Conservation (phyloP, 2,888 invertebrate genomes). For the Caenorhabditis virilis region DNA sequence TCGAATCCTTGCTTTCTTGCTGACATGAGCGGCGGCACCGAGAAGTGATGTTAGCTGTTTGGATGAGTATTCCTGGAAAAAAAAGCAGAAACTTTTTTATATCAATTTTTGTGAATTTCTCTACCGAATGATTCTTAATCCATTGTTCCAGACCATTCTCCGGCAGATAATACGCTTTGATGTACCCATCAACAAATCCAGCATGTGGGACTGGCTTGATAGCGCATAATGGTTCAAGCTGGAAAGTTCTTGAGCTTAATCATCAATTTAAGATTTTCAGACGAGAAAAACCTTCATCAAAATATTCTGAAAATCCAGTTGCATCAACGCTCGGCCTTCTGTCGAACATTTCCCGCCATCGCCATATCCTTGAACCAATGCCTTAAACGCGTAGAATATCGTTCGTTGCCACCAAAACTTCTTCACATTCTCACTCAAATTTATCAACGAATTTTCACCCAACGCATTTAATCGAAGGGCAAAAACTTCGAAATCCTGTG, state of each 20-base stretch:
- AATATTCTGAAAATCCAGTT: slow-evolving; percentile 92
- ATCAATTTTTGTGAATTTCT: too few relatives aligned
- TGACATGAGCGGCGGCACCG: slow-evolving; percentile 84
- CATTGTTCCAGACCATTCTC: slow-evolving; percentile 86
- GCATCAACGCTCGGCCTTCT: slow-evolving; percentile 95
- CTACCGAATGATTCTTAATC: slow-evolving; percentile 81
- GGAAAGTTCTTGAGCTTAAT: not conserved
- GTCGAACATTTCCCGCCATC: slow-evolving; percentile 87
- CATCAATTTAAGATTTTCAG: not conserved
- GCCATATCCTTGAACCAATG: slow-evolving; percentile 88
- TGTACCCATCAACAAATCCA: slow-evolving; percentile 88
- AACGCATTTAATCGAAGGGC: slow-evolving; percentile 40
- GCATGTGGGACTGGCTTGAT: slow-evolving; percentile 82
- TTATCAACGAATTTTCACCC: slow-evolving; percentile 11
- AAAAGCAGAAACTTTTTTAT: not conserved
- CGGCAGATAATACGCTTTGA: slow-evolving; percentile 93
- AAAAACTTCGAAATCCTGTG: slow-evolving; percentile 55
- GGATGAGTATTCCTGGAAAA: slow-evolving; percentile 80
- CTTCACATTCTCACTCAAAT: slow-evolving; percentile 18
- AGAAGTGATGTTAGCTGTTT: slow-evolving; percentile 86
- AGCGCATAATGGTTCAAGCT: slow-evolving; percentile 80
- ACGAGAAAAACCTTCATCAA: slow-evolving; percentile 77
- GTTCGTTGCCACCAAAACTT: slow-evolving; percentile 83
- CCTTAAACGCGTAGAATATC: slow-evolving; percentile 82
- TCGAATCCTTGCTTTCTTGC: slow-evolving; percentile 79